Evolutionary conservation across 2,888 invertebrate species (phyloP).

Genomic region (Drosophila borealis): DNA sequence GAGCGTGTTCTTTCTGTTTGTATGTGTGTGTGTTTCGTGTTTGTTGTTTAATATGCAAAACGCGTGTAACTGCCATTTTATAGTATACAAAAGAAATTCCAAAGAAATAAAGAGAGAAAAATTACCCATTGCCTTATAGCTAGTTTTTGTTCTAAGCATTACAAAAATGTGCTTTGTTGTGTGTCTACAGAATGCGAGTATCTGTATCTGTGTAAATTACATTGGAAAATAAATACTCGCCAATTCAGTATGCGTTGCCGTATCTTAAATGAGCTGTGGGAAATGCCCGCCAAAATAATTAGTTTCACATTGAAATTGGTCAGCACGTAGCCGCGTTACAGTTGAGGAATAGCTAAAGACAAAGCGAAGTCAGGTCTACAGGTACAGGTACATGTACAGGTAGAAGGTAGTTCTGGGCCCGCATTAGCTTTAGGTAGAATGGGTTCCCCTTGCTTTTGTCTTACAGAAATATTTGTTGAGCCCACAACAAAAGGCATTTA

Average conservation of each 20-base stretch:
- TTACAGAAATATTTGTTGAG: constrained; percentile 37
- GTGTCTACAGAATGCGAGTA: constrained; percentile 12
- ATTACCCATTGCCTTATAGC: constrained; percentile 19
- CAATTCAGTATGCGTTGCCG: constrained; percentile 19
- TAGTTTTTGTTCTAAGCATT: constrained; percentile 32
- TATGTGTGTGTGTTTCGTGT: constrained; percentile 4
- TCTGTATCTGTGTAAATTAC: constrained; percentile 20
- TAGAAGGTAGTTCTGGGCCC: constrained; percentile 22
- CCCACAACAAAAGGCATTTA: constrained; percentile 69
- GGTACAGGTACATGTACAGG: constrained; percentile 12
- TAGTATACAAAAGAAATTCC: constrained; percentile 59
- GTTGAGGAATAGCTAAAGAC: not conserved
- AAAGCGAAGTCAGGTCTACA: constrained; percentile 6
- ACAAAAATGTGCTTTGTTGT: constrained; percentile 1
- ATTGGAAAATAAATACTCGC: constrained; percentile 11
- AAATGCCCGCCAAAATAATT: constrained; percentile 43
- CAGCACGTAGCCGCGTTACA: constrained; percentile 26
- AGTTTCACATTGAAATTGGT: constrained; percentile 38
- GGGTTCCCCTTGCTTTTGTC: constrained; percentile 43
- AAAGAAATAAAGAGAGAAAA: constrained; percentile 26
- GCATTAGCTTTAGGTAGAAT: constrained; percentile 35
- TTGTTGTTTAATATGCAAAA: constrained; percentile 60
- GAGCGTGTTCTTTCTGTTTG: not conserved
- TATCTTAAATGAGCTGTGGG: constrained; percentile 63
- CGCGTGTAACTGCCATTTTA: constrained; percentile 58